Evolutionary conservation across 2,888 invertebrate species (phyloP).

Genomic region (Leptinotarsa tumamoca): DNA sequence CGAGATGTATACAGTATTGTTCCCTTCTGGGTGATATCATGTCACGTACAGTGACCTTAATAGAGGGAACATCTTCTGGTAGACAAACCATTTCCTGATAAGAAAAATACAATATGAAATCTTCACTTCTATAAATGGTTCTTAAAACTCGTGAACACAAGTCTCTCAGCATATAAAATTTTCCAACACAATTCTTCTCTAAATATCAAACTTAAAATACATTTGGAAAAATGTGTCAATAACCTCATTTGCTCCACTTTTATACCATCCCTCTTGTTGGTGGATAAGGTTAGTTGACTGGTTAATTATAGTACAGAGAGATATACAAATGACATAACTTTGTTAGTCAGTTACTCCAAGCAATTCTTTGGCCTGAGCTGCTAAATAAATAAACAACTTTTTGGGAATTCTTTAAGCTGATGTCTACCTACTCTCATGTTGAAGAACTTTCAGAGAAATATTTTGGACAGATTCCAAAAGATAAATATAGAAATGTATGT

Average conservation of each 20-base stretch:
- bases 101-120: conserved; percentile 19
- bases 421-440: conserved; percentile 12
- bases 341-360: conserved; percentile 4
- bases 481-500: conserved; percentile 58
- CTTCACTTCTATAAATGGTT: not conserved
- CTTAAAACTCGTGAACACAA: no score
- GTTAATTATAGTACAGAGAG: not conserved
- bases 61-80: conserved; percentile 61
- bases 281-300: not conserved
- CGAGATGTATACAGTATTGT: conserved; percentile 57
- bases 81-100: conserved; percentile 68
- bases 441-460: conserved; percentile 34
- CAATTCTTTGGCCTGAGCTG: conserved; percentile 4
- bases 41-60: conserved; percentile 60
- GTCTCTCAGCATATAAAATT: no score
- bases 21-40: conserved; percentile 48
- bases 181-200: not conserved
- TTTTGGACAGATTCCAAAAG: conserved; percentile 57
- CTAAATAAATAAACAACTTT: conserved; percentile 11
- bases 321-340: conserved; percentile 1
- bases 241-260: conserved; percentile 11
- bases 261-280: not conserved
- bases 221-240: conserved; percentile 14
- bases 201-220: not conserved
- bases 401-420: conserved; percentile 9